phyloP scores from a whole-genome alignment of 2,113 vertebrate genomes.

The Marmota monax region DNA sequence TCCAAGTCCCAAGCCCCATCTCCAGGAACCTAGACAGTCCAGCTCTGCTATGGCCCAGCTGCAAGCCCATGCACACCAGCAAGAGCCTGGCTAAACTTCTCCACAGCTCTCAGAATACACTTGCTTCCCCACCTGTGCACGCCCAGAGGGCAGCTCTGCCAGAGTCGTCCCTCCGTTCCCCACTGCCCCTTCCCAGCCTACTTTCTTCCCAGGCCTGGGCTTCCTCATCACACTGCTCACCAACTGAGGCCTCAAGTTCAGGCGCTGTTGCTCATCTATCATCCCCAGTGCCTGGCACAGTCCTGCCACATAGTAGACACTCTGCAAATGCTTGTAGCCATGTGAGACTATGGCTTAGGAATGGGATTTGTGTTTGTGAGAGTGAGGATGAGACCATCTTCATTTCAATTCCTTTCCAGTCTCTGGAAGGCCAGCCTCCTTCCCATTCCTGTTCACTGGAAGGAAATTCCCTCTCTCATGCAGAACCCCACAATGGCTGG shows the following conservation, averaged over 20 bases:
- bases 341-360: neutral
- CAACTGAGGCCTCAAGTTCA: too few species aligned
- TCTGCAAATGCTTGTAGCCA: neutral
- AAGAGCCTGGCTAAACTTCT: too few species aligned
- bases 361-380: rapidly evolving
- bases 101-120: neutral
- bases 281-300: too few species aligned
- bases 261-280: neutral
- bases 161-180: neutral
- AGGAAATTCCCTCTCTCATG: neutral
- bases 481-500: neutral
- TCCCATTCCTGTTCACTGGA: neutral
- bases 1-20: neutral
- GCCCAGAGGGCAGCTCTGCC: neutral
- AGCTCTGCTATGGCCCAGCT: neutral
- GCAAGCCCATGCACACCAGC: too few species aligned
- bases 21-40: neutral
- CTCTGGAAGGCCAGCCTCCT: neutral
- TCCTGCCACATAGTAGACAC: rapidly evolving
- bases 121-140: rapidly evolving
- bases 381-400: neutral
- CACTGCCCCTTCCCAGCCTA: neutral
- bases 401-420: neutral
- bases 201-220: neutral
- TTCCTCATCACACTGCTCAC: neutral